Evolutionary conservation across 2,113 vertebrate genomes (phyloP).

Genomic region (Pelvicachromis taeniatus): DNA sequence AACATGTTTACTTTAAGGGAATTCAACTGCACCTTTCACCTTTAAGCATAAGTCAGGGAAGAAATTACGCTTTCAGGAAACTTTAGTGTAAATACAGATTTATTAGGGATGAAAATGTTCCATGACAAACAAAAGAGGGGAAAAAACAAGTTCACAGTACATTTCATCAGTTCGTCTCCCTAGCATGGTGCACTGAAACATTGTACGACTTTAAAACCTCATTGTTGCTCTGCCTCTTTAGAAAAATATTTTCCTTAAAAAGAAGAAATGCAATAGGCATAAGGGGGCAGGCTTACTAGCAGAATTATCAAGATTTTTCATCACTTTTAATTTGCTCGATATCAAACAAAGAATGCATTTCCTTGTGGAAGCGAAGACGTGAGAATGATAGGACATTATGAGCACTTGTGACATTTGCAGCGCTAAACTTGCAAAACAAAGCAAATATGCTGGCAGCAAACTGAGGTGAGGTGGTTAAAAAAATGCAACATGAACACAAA

Average conservation of each 20-base stretch:
- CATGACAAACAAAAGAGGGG: slow-evolving; percentile 55
- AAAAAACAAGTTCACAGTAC: slow-evolving; percentile 65
- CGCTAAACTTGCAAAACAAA: not conserved
- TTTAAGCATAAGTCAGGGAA: slow-evolving; percentile 13
- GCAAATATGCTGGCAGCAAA: slow-evolving; percentile 7
- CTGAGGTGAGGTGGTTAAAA: slow-evolving; percentile 43
- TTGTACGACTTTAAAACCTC: slow-evolving; percentile 33
- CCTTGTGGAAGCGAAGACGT: not conserved
- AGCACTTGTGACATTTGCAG: not conserved
- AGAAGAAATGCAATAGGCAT: not conserved
- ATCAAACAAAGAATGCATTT: not conserved
- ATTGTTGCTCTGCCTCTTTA: slow-evolving; percentile 32
- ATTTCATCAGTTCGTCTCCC: slow-evolving; percentile 45
- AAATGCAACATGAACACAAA: not conserved
- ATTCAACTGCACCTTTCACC: slow-evolving; percentile 22
- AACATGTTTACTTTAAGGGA: slow-evolving; percentile 15
- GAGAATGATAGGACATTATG: not conserved
- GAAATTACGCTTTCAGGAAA: slow-evolving; percentile 6
- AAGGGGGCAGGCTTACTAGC: not conserved
- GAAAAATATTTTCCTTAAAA: slow-evolving; percentile 44
- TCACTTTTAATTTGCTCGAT: slow-evolving; percentile 5
- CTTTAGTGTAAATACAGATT: slow-evolving; percentile 60
- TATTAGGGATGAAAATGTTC: slow-evolving; percentile 72
- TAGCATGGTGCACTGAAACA: slow-evolving; percentile 43
- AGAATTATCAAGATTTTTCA: not conserved